A percentile compares a stretch with the other conserved stretches of the same genome.
These are phyloP conservation scores for Gisinianus flammeolus DNA, from an alignment of 2,888 invertebrate species.

Conservation along the genomic window DNA sequence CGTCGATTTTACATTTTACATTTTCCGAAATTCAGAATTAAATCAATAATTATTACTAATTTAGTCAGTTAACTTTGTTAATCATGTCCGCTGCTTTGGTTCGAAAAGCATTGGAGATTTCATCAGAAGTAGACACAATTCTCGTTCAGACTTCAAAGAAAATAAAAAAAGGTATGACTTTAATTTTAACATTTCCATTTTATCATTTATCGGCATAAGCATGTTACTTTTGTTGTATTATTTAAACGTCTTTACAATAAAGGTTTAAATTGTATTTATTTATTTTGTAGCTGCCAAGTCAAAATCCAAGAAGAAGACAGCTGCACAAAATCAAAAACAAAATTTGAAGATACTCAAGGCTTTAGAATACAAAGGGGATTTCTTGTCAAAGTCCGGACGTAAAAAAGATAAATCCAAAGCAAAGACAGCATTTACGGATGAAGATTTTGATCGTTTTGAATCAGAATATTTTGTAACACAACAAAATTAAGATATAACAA, in stretches of 20 bases:
- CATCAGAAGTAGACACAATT: constrained; percentile 35
- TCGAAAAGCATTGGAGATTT: constrained; percentile 53
- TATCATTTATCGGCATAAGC: too few species aligned
- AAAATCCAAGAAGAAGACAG: constrained; percentile 42
- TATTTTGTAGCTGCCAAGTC: too few species aligned
- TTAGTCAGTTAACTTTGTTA: neutral
- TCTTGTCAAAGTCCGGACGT: constrained; percentile 61
- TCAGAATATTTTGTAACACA: constrained; percentile 67
- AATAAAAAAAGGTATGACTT: constrained; percentile 41
- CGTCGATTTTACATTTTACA: too few species aligned
- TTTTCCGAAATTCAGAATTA: too few species aligned
- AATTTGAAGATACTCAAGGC: constrained; percentile 51
- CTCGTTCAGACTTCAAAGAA: constrained; percentile 23
- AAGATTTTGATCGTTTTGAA: constrained; percentile 73
- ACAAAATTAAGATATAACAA: neutral
- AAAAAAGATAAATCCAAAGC: constrained; percentile 63
- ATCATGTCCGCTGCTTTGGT: constrained; percentile 58
- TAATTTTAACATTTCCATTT: too few species aligned
- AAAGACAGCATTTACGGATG: constrained; percentile 69
- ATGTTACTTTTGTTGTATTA: too few species aligned
- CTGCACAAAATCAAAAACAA: constrained; percentile 47
- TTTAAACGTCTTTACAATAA: too few species aligned
- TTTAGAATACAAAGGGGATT: constrained; percentile 40
- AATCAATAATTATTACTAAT: too few species aligned
- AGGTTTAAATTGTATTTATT: too few species aligned